These are phyloP conservation scores for Zygaena filipendulae DNA, from an alignment of 2,888 invertebrate species.

Conservation along the genomic window DNA sequence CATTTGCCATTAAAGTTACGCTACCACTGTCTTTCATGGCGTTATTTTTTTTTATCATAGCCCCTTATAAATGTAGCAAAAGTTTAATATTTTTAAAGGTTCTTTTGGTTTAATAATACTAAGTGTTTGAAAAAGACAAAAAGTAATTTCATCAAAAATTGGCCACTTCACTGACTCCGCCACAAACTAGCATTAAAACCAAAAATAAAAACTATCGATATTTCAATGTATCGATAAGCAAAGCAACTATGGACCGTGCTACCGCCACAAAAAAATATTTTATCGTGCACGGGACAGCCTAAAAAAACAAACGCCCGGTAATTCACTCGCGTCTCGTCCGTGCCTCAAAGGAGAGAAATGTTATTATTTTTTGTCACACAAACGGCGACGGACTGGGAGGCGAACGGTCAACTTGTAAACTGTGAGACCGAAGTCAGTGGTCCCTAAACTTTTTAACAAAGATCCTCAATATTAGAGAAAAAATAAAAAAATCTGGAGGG, in stretches of 20 bases:
- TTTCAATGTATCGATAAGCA: not conserved
- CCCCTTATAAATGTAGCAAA: too few species aligned
- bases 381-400: slow-evolving; percentile 31
- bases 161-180: too few species aligned
- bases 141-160: too few species aligned
- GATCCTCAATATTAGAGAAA: too few species aligned
- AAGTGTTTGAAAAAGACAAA: too few species aligned
- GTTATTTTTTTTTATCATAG: too few species aligned
- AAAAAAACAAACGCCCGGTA: slow-evolving; percentile 64
- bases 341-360: slow-evolving; percentile 43
- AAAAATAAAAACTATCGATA: slow-evolving; percentile 30
- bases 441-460: slow-evolving; percentile 31
- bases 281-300: slow-evolving; percentile 61
- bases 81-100: too few species aligned
- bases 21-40: too few species aligned
- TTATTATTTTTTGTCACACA: slow-evolving; percentile 61
- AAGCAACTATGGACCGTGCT: slow-evolving; percentile 41
- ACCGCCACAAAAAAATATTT: slow-evolving; percentile 67
- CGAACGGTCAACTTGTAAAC: slow-evolving; percentile 31
- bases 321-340: slow-evolving; percentile 55
- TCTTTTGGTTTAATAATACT: too few species aligned
- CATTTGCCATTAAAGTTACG: too few species aligned
- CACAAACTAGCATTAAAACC: too few species aligned
- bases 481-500: too few species aligned
- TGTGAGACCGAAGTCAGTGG: slow-evolving; percentile 18